A percentile compares a stretch with the other conserved stretches of the same genome.
Evolutionary conservation across 2,888 invertebrate species (phyloP).

Genomic region (Epirrhoe alternata): DNA sequence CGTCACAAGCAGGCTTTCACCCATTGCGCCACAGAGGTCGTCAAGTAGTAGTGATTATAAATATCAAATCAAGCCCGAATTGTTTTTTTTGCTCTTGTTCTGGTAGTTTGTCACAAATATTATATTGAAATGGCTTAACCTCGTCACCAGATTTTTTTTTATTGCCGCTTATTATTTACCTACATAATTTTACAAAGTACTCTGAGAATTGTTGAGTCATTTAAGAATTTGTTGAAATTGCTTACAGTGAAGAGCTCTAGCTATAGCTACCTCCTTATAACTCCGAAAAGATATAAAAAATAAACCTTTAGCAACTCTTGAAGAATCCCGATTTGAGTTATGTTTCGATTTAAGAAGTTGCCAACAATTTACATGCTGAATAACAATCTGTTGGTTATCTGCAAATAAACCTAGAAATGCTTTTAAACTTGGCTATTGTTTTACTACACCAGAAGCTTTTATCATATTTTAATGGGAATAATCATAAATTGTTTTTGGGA

Average conservation of each 20-base stretch:
- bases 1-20: too few relatives aligned
- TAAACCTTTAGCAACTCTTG: constrained; percentile 41
- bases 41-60: too few relatives aligned
- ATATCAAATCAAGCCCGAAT: too few relatives aligned
- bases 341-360: constrained; percentile 70
- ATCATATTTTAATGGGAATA: constrained; percentile 32
- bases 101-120: too few relatives aligned
- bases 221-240: background rate
- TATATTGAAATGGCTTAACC: too few relatives aligned
- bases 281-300: constrained; percentile 35
- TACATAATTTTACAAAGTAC: too few relatives aligned
- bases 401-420: constrained; percentile 63
- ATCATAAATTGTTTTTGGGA: constrained; percentile 1
- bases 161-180: too few relatives aligned
- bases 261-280: background rate
- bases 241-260: background rate
- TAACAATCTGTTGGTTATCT: constrained; percentile 66
- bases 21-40: too few relatives aligned
- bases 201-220: too few relatives aligned
- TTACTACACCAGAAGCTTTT: constrained; percentile 39
- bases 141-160: too few relatives aligned
- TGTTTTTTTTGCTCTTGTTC: too few relatives aligned
- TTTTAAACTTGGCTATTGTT: constrained; percentile 43
- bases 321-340: constrained; percentile 50
- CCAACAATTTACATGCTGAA: constrained; percentile 80